Base-by-base conservation (phyloP, 2,888 invertebrate species). In the Trichopria drosophilae region DNA sequence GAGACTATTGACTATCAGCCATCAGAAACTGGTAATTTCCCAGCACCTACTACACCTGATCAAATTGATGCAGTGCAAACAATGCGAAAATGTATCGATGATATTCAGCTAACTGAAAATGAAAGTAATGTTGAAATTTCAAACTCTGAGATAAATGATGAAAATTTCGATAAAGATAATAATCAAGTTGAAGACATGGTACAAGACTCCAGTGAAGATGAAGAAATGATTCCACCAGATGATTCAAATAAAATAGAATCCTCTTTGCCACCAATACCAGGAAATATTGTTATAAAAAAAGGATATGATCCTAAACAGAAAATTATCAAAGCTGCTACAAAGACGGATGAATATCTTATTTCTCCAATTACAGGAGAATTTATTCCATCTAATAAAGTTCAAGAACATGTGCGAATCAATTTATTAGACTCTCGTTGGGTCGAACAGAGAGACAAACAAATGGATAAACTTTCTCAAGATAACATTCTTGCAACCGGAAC, bases 1-100 rank as follows among this genome's bases (percentile, higher is more conserved):
- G 99, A 99, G 78, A 98, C 98, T 0, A 98, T 99, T 0, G 99
- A 99, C 76, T 99, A 98, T 75, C 95, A 96, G 63, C 91, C 93
- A 0, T 93, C 92, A 64, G 99, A 99, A 77, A 87, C 88, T 9
- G 94, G 95, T 1, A 93, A 95, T 71, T 93, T 97, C 69, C 97
- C 97, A 1, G 93, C 97, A 3, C 98, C 97, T 0, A 98, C 97
- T 0, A 97, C 94, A 4, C 96, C 97, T 0, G 89, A 94, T 58
- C 96, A 97, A 77, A 97, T 98, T 0, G 98, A 97, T 2, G 94
- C 96, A 2, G 80, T 97, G 46, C 89, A 97, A 39, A 78, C 98
- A 1, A 91, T 94, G 76, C 91, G 92, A 72, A 87, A 92, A 67
- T 81, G 91, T 7, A 82, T 88, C 16, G 85, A 88, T 67, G 88